A percentile compares a stretch with the other conserved stretches of the same genome.
These are phyloP conservation scores for Ormyrus rosae DNA, from an alignment of 2,888 invertebrate species.

Conservation along the genomic window DNA sequence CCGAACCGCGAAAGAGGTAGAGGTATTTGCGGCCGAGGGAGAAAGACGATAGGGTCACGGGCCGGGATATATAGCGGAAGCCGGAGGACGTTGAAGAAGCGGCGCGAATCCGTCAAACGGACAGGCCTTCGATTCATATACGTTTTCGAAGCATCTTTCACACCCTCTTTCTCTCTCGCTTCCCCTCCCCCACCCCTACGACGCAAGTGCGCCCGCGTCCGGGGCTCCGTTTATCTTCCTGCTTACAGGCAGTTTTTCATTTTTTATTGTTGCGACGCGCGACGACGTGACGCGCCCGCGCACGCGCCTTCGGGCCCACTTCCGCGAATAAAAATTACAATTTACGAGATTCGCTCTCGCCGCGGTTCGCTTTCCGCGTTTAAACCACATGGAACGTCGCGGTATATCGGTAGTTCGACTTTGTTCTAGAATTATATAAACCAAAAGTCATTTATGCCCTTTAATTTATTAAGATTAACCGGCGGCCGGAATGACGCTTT, in stretches of 20 bases:
- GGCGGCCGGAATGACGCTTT: too few relatives aligned
- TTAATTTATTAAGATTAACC: too few relatives aligned
- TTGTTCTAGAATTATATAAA: too few relatives aligned
- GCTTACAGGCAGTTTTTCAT: conserved; percentile 55
- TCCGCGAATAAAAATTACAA: conserved; percentile 52
- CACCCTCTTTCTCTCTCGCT: conserved; percentile 49
- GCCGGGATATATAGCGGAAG: neutral
- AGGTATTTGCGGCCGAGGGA: too few relatives aligned
- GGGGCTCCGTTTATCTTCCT: conserved; percentile 51
- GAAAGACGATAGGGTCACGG: conserved; percentile 4
- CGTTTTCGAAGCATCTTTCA: conserved; percentile 64
- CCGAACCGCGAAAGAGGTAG: neutral
- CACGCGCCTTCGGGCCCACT: conserved; percentile 40
- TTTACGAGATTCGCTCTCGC: conserved; percentile 12
- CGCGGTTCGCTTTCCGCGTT: too few relatives aligned
- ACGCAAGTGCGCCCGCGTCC: neutral
- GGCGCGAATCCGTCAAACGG: conserved; percentile 64
- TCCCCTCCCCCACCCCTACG: neutral
- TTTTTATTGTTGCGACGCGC: conserved; percentile 49
- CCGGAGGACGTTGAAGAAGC: conserved; percentile 62
- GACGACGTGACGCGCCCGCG: too few relatives aligned
- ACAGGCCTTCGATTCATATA: conserved; percentile 66
- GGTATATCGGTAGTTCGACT: too few relatives aligned
- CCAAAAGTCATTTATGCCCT: too few relatives aligned
- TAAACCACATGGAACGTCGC: too few relatives aligned